phyloP scores from a whole-genome alignment of 2,113 vertebrate species.

The Toxotes jaculatrix region DNA sequence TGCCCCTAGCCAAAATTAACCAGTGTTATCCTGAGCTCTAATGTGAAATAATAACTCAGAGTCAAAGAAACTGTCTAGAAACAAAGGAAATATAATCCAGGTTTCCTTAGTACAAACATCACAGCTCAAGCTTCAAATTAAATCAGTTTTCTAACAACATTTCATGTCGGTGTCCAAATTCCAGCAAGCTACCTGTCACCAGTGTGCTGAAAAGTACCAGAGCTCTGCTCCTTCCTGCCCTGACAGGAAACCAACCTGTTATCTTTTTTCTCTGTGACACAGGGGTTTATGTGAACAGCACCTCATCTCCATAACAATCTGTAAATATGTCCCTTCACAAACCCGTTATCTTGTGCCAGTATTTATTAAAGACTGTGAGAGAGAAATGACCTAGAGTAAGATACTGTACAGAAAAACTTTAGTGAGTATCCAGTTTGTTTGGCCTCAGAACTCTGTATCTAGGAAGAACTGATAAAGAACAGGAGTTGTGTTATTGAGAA shows the following conservation, averaged over 20 bases:
- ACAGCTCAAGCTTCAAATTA: conserved; percentile 20
- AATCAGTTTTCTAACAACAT: conserved; percentile 33
- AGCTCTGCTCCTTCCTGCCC: conserved; percentile 70
- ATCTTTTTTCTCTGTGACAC: conserved; percentile 58
- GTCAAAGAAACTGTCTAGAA: conserved; percentile 41
- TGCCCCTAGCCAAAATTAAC: conserved; percentile 6
- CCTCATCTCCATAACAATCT: conserved; percentile 58
- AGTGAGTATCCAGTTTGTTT: conserved; percentile 9
- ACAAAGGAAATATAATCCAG: conserved; percentile 58
- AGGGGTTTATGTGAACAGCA: conserved; percentile 49
- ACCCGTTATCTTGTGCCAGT: conserved; percentile 7
- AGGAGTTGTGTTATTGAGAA: neutral
- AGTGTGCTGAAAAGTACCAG: conserved; percentile 67
- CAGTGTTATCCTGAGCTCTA: conserved; percentile 15
- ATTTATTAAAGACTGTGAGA: conserved; percentile 31
- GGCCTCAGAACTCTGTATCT: neutral
- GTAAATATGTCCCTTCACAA: conserved; percentile 36
- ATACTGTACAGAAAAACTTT: neutral
- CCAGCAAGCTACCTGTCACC: conserved; percentile 36
- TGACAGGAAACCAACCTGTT: conserved; percentile 64
- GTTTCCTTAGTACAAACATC: conserved; percentile 43
- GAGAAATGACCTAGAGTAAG: neutral
- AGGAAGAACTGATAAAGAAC: neutral
- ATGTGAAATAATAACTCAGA: conserved; percentile 32
- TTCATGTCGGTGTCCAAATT: conserved; percentile 28